Evolutionary conservation across 2,113 vertebrate species (phyloP).

Genomic region (Phrynosoma platyrhinos): DNA sequence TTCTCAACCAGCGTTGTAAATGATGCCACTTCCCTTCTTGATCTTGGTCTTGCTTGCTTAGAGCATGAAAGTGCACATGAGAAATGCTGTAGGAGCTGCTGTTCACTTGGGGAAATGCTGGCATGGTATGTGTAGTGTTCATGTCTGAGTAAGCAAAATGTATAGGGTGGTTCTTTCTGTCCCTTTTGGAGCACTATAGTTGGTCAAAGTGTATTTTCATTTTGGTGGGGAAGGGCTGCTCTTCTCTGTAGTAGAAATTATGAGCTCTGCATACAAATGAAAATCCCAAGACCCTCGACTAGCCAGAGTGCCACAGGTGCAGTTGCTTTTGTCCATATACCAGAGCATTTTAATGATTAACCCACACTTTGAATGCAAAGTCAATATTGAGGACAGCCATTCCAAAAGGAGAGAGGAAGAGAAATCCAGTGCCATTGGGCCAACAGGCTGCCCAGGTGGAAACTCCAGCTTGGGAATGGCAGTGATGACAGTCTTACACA

Average conservation of each 20-base stretch:
- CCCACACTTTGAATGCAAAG: slow-evolving; percentile 47
- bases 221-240: neutral
- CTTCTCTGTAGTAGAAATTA: neutral
- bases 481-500: accelerated
- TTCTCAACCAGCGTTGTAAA: too few species aligned
- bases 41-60: neutral
- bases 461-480: accelerated
- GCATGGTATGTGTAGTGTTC: neutral
- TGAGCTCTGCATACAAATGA: accelerated
- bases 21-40: too few species aligned
- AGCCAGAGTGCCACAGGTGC: slow-evolving; percentile 1
- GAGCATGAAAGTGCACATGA: neutral
- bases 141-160: neutral
- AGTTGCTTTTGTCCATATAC: accelerated
- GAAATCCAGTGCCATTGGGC: neutral
- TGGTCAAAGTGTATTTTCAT: neutral
- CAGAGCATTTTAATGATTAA: slow-evolving; percentile 68
- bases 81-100: neutral
- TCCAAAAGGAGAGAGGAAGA: neutral
- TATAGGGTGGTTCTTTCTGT: neutral
- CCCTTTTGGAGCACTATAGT: too few species aligned
- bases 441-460: neutral
- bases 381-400: slow-evolving; percentile 52
- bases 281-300: accelerated
- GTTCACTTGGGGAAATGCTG: neutral